Evolutionary conservation across 2,888 invertebrate genomes (phyloP).

Genomic region (Myopa tessellatipennis): DNA sequence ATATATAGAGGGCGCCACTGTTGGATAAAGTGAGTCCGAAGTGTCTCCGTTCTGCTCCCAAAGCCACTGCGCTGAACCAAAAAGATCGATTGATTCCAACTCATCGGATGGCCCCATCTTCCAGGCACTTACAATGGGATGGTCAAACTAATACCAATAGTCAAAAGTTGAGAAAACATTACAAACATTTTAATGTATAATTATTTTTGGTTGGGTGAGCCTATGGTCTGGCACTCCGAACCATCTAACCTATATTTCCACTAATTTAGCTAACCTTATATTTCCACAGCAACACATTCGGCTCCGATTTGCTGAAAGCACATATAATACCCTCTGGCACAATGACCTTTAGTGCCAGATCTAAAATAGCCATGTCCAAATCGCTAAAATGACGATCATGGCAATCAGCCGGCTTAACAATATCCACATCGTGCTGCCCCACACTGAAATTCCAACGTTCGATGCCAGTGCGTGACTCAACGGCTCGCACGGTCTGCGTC

Average conservation of each 20-base stretch:
- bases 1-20: constrained; percentile 78
- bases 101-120: constrained; percentile 74
- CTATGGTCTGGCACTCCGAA: neutral
- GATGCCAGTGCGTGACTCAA: constrained; percentile 85
- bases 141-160: constrained; percentile 74
- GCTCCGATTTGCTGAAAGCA: constrained; percentile 73
- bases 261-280: constrained; percentile 73
- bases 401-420: constrained; percentile 71
- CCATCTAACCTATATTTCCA: too few relatives aligned
- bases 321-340: constrained; percentile 80
- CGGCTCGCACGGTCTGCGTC: constrained; percentile 89
- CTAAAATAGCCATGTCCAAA: constrained; percentile 61
- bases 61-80: constrained; percentile 73
- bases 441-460: constrained; percentile 98
- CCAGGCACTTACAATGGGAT: constrained; percentile 91
- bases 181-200: neutral
- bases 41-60: constrained; percentile 66
- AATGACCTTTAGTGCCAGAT: constrained; percentile 74
- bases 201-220: neutral
- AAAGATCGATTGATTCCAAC: constrained; percentile 79
- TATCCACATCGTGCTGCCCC: constrained; percentile 83
- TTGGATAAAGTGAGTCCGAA: constrained; percentile 60
- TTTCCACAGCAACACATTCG: constrained; percentile 76
- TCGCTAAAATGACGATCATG: constrained; percentile 59
- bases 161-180: too few relatives aligned